A percentile compares a stretch with the other conserved stretches of the same genome.
Conservation (phyloP, 2,797 vertebrate species). For the Muscicapa striata region DNA sequence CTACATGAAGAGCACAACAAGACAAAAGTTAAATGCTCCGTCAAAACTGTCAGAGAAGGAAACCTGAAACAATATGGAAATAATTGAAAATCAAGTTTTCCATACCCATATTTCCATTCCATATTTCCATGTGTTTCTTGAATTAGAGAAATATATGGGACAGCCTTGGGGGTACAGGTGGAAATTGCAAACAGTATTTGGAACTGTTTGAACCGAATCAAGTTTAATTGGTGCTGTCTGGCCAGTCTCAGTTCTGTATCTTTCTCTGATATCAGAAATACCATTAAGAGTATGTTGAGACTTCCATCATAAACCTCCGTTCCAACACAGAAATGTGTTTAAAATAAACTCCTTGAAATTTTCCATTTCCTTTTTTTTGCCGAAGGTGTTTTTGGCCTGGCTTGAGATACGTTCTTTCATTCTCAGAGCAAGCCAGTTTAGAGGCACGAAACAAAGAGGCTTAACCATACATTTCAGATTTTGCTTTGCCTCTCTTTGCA, state of each 20-base stretch:
- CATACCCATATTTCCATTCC: neutral
- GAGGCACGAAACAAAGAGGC: neutral
- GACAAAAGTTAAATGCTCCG: neutral
- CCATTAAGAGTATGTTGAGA: neutral
- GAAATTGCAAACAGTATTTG: slow-evolving; percentile 16
- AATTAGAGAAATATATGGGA: slow-evolving; percentile 7
- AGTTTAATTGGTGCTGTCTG: slow-evolving; percentile 3
- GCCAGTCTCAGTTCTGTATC: neutral
- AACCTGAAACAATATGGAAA: neutral
- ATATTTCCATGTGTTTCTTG: neutral
- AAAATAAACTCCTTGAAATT: slow-evolving; percentile 23
- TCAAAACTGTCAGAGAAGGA: slow-evolving; percentile 11
- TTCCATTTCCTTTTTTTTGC: slow-evolving; percentile 36
- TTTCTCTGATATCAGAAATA: slow-evolving; percentile 32
- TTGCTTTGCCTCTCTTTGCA: neutral
- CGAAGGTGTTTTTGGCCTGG: slow-evolving; percentile 29
- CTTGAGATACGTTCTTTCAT: neutral
- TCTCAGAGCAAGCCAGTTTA: neutral
- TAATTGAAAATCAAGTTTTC: slow-evolving; percentile 33
- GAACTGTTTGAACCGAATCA: neutral
- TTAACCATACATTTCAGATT: neutral
- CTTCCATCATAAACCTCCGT: neutral
- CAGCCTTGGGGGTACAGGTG: slow-evolving; percentile 21
- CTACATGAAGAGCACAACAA: slow-evolving; percentile 7
- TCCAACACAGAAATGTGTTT: neutral